Evolutionary conservation across 30 jellyfish, hydroid and myxozoan genomes (phyloP).

Genomic region (Mastigias papua): DNA sequence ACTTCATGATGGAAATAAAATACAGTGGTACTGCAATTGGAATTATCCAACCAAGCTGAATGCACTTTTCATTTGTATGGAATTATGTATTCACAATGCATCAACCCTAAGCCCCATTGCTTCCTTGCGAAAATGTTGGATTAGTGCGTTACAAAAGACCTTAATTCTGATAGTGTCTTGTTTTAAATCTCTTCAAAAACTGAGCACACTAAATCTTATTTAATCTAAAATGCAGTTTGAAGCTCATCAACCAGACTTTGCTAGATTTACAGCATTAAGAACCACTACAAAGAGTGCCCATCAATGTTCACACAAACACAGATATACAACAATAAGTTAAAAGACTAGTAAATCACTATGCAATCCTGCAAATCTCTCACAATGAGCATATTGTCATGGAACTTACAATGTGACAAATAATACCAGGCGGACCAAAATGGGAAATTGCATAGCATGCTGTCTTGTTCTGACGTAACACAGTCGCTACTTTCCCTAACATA

Average conservation of each 20-base stretch:
- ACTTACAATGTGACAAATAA: no score
- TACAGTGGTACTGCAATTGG: no score
- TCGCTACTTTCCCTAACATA: no score
- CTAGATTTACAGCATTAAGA: not conserved
- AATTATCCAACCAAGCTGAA: no score
- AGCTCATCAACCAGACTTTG: not conserved
- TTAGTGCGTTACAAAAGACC: not conserved
- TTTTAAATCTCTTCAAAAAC: not conserved
- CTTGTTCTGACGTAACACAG: no score
- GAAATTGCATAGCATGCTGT: no score
- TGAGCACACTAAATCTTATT: constrained; percentile 9
- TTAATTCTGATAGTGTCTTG: constrained; percentile 27
- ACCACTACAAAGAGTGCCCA: constrained; percentile 11
- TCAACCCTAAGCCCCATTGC: not conserved
- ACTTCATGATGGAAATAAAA: no score
- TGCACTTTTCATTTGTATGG: no score
- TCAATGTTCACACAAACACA: not conserved
- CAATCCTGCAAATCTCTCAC: not conserved
- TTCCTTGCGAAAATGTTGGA: constrained; percentile 7
- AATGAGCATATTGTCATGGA: no score
- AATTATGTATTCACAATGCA: not conserved
- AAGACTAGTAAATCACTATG: not conserved
- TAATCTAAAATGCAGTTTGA: constrained; percentile 33
- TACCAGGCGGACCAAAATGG: no score
- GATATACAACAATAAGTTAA: not conserved